Evolutionary conservation across 2,113 vertebrate genomes (phyloP), one percentile per base, ranked within the genome.

Genomic region (Cyprinodon variegatus): DNA sequence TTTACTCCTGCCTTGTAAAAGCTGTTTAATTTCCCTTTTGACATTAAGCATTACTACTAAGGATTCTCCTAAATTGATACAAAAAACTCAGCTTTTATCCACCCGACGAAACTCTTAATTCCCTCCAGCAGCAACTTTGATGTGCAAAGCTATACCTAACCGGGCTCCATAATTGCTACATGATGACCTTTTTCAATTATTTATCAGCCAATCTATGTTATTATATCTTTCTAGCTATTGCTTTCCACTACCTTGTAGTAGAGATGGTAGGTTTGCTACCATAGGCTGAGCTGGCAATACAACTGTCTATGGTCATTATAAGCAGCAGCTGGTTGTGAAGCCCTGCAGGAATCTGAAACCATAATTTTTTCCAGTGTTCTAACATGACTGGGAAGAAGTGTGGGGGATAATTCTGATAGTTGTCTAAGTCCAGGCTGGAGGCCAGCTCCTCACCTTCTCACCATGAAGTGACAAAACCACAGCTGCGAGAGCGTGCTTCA

Each of bases 401-500:
- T 4, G 41, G 37, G 78, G 68, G 66, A 81, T 64, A 61, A 61
- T 72, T 75, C 68, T 76, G 65, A 17, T 45, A 46, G 64, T 66
- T 84, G 72, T 74, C 61, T 68, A 59, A 80, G 77, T 79, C 60
- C 14, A 85, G 70, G 77, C 83, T 83, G 78, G 88, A 90, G 81
- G 89, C 79, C 83, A 85, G 72, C 75, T 70, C 79, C 68, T 84
- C 65, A 63, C 70, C 73, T 14, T 38, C 36, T 17, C 36, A 69
- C 66, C 83, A 73, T 79, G 75, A 65, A 59, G 50, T 76, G 91
- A 91, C 87, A 85, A 75, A 90, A 79, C 81, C 77, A 85, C 92
- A 94, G 93, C 93, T 93, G 92, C 83, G 89, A 82, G 82, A 82
- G 83, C 74, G 84, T 68, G 78, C 91, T 91, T 94, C 91, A 94